A percentile compares a stretch with the other conserved stretches of the same genome.
phyloP scores from a whole-genome alignment of 2,888 invertebrate genomes.

The Hyles lineata region DNA sequence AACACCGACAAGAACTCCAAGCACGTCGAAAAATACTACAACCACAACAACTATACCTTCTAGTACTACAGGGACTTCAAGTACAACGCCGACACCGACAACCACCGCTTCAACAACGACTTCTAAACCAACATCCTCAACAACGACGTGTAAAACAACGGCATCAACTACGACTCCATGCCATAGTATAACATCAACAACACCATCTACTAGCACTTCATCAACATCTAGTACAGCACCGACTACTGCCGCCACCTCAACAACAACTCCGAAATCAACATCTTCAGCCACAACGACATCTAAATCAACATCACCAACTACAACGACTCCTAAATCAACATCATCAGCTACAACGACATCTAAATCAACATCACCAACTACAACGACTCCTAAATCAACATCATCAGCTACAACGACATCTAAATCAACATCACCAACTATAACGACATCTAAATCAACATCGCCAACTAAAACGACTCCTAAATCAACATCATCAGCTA shows the following conservation, averaged over 20 bases:
- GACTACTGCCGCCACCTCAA: neutral
- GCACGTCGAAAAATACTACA: neutral
- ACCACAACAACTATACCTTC: neutral
- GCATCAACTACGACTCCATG: neutral
- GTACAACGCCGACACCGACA: neutral
- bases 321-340: too few relatives aligned
- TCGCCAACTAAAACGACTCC: too few relatives aligned
- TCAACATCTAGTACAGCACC: neutral
- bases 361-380: too few relatives aligned
- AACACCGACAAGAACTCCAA: neutral
- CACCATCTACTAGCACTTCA: neutral
- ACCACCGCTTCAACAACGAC: neutral
- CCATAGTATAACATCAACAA: neutral
- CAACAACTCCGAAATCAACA: neutral
- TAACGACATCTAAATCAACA: too few relatives aligned
- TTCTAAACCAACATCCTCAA: neutral
- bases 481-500: too few relatives aligned
- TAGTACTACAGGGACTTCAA: neutral
- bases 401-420: too few relatives aligned
- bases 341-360: too few relatives aligned
- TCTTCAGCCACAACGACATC: too few relatives aligned
- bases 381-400: too few relatives aligned
- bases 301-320: too few relatives aligned
- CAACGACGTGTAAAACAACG: constrained; percentile 5
- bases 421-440: too few relatives aligned